Conservation (phyloP, 1,140 invertebrate species). For the Drosophila lacertosa region DNA sequence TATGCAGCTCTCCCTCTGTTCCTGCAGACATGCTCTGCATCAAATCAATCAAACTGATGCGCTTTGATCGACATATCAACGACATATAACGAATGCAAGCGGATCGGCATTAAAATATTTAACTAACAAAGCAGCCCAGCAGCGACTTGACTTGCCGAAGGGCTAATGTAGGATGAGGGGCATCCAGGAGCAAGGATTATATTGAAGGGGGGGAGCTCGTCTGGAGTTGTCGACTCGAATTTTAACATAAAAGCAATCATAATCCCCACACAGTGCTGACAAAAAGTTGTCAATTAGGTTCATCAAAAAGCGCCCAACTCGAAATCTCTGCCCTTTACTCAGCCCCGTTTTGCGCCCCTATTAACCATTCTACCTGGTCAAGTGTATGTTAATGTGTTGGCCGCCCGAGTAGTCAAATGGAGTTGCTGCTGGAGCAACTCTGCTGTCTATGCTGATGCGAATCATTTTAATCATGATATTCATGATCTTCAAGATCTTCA, state of each 20-base stretch:
- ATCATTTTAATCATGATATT: constrained; percentile 7
- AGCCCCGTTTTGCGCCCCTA: background rate
- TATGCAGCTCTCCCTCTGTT: background rate
- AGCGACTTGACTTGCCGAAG: background rate
- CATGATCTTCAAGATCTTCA: constrained; percentile 19
- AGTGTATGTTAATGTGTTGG: constrained; percentile 49
- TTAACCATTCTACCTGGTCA: constrained; percentile 4
- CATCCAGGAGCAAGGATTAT: background rate
- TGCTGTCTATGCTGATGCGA: constrained; percentile 19
- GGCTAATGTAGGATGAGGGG: too few relatives aligned
- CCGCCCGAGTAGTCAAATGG: constrained; percentile 48
- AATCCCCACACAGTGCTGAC: constrained; percentile 77
- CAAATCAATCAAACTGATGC: constrained; percentile 79
- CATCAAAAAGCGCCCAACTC: constrained; percentile 58
- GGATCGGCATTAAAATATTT: constrained; percentile 54
- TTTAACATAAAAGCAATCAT: constrained; percentile 80
- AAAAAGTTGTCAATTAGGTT: constrained; percentile 81
- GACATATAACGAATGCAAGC: constrained; percentile 48
- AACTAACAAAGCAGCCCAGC: constrained; percentile 66
- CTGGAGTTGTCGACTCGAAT: background rate
- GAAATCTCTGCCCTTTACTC: too few relatives aligned
- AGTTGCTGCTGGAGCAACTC: constrained; percentile 5
- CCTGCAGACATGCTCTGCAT: constrained; percentile 48
- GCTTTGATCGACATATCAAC: constrained; percentile 58
- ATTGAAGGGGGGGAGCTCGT: background rate